phyloP scores from a whole-genome alignment of 2,797 vertebrate genomes.

The Macropus fuliginosus region DNA sequence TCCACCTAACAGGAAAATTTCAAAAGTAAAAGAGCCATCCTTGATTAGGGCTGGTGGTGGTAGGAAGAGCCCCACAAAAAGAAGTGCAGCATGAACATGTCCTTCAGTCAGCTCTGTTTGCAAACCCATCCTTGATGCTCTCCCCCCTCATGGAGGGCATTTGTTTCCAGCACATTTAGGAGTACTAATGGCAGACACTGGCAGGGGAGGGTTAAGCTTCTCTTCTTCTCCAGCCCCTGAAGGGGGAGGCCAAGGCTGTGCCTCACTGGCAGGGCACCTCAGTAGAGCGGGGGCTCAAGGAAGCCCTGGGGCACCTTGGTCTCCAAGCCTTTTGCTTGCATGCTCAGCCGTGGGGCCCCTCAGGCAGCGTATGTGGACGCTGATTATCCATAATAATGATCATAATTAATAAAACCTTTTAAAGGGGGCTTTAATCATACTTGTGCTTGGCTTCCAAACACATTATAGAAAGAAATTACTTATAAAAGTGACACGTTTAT shows the following conservation, averaged over 20 bases:
- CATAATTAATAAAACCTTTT: conserved; percentile 81
- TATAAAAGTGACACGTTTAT: conserved; percentile 84
- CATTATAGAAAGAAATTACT: conserved; percentile 77
- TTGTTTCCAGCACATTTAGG: not conserved
- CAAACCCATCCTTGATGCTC: not conserved
- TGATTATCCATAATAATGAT: conserved; percentile 78
- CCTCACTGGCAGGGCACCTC: not conserved
- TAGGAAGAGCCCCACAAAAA: not conserved
- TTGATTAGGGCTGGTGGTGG: not conserved
- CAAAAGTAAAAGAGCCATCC: not conserved
- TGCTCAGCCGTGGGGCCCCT: conserved; percentile 50
- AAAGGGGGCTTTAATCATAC: conserved; percentile 78
- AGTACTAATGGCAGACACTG: not conserved
- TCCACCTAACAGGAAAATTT: not conserved
- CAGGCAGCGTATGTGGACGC: conserved; percentile 51
- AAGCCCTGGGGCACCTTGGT: not conserved
- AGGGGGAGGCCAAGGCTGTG: not conserved
- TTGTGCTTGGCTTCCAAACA: conserved; percentile 80
- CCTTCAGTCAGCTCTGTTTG: not conserved
- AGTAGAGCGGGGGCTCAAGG: not conserved
- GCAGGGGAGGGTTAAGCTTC: not conserved
- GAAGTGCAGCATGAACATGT: too few species aligned
- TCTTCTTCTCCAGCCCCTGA: not conserved
- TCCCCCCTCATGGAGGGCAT: not conserved
- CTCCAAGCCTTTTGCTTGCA: conserved; percentile 43